Conservation (phyloP, 2,113 vertebrate species). For the Zosterops pallidus region DNA sequence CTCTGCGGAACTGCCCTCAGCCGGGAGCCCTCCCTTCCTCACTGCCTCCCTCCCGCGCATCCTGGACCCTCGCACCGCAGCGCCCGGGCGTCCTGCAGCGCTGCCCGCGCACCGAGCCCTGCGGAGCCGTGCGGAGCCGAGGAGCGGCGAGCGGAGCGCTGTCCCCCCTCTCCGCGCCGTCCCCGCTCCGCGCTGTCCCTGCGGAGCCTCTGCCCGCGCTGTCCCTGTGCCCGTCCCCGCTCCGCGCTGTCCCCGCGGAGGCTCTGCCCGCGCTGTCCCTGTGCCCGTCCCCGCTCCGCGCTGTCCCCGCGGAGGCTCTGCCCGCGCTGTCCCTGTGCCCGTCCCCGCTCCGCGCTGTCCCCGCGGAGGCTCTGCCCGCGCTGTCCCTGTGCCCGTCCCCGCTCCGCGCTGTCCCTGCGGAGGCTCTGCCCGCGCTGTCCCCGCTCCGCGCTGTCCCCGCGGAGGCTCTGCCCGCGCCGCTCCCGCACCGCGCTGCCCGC, state of each 20-base stretch:
- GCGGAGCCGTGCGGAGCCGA: no score
- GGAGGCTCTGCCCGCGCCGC: neutral
- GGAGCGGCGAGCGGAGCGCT: neutral
- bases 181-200: neutral
- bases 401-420: neutral
- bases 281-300: no score
- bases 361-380: no score
- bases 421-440: neutral
- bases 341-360: no score
- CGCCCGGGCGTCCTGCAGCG: neutral
- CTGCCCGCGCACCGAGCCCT: neutral
- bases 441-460: neutral
- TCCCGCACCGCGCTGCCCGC: neutral
- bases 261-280: neutral
- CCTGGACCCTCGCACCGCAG: neutral
- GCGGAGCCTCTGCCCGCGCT: neutral
- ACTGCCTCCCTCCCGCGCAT: neutral
- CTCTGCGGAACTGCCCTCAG: neutral
- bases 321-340: neutral
- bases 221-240: neutral
- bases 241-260: neutral
- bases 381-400: no score
- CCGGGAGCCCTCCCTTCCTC: neutral
- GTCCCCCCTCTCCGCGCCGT: neutral
- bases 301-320: neutral